Percentiles rank a stretch among this genome's conserved stretches.
Evolutionary conservation across 2,797 vertebrate genomes (phyloP).

Genomic region (Coluber constrictor): DNA sequence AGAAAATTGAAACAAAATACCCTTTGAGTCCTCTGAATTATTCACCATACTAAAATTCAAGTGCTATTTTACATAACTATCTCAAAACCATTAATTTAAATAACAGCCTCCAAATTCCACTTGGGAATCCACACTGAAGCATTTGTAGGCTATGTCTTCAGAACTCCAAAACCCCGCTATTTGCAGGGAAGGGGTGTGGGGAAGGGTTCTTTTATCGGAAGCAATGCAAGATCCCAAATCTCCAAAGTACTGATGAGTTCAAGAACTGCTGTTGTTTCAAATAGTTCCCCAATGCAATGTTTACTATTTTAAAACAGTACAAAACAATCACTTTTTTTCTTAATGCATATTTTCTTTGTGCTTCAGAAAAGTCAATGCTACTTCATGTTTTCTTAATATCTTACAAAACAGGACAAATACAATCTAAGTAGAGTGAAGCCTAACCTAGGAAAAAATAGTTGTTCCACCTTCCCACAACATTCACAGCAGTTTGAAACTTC

Average conservation of each 20-base stretch:
- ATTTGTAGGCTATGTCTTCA: constrained; percentile 40
- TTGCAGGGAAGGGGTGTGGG: constrained; percentile 26
- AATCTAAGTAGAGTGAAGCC: constrained; percentile 39
- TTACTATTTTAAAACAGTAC: constrained; percentile 48
- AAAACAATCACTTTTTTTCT: constrained; percentile 38
- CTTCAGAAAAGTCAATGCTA: constrained; percentile 42
- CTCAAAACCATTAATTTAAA: constrained; percentile 58
- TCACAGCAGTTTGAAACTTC: background rate
- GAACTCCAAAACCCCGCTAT: constrained; percentile 49
- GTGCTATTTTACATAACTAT: constrained; percentile 55
- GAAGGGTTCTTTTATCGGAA: constrained; percentile 40
- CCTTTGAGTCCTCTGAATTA: constrained; percentile 56
- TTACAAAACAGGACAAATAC: constrained; percentile 25
- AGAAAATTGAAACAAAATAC: constrained; percentile 47
- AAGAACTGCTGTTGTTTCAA: constrained; percentile 53
- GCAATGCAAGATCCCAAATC: constrained; percentile 43
- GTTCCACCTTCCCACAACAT: background rate
- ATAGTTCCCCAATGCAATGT: constrained; percentile 55
- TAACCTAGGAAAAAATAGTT: constrained; percentile 6
- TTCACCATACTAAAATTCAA: constrained; percentile 56
- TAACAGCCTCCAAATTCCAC: constrained; percentile 52
- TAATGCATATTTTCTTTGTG: constrained; percentile 32
- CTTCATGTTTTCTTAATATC: constrained; percentile 34
- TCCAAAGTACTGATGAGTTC: constrained; percentile 59
- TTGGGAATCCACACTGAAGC: constrained; percentile 50